A percentile compares a stretch with the other conserved stretches of the same genome.
Evolutionary conservation across 2,888 invertebrate species (phyloP).

Genomic region (Nowickia ferox): DNA sequence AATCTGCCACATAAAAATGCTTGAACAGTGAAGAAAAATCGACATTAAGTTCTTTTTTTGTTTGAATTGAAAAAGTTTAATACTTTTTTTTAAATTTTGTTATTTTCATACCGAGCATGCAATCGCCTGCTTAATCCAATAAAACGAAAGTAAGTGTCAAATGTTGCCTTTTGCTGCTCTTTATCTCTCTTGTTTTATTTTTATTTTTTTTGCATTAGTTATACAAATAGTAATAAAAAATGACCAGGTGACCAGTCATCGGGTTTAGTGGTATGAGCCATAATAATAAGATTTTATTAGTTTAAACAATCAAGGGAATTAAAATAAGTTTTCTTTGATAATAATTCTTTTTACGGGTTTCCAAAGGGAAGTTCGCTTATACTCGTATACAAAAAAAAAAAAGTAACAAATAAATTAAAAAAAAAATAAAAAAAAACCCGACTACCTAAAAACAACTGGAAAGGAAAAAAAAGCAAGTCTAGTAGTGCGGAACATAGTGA

Average conservation of each 20-base stretch:
- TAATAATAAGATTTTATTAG: conserved; percentile 53
- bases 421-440: too few relatives aligned
- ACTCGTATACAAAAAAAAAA: background rate
- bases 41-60: too few relatives aligned
- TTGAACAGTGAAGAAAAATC: background rate
- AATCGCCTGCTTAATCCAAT: conserved; percentile 51
- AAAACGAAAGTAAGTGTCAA: conserved; percentile 58
- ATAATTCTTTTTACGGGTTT: background rate
- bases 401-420: too few relatives aligned
- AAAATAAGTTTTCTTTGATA: conserved; percentile 31
- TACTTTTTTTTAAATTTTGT: background rate
- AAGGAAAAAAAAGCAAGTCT: too few relatives aligned
- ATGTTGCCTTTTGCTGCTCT: background rate
- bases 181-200: background rate
- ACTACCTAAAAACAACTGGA: too few relatives aligned
- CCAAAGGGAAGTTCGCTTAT: conserved; percentile 12
- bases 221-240: background rate
- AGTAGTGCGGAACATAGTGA: too few relatives aligned
- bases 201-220: background rate
- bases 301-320: conserved; percentile 50
- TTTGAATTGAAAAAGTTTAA: conserved; percentile 5
- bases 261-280: conserved; percentile 14
- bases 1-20: conserved; percentile 37
- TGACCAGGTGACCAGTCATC: conserved; percentile 17
- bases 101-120: background rate